Conservation (phyloP, 2,113 vertebrate genomes). For the Capreolus pygargus region DNA sequence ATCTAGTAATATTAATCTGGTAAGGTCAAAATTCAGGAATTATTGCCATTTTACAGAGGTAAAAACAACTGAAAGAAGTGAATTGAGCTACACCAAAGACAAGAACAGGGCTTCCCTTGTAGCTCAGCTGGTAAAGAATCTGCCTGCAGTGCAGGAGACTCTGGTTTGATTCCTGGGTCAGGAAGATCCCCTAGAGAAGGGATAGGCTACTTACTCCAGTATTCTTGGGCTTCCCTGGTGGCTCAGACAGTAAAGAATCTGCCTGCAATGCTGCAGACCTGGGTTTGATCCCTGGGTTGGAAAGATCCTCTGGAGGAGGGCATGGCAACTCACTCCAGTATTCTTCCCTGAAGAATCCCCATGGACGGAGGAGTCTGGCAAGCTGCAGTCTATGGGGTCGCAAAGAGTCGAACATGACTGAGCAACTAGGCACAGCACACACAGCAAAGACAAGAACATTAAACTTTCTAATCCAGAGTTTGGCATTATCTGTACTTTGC, state of each 20-base stretch:
- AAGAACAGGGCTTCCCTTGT: not conserved
- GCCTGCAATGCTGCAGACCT: not conserved
- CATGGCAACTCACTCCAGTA: not conserved
- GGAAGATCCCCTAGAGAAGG: not conserved
- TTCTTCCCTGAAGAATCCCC: not conserved
- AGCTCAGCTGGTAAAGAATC: not conserved
- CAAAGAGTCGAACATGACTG: not conserved
- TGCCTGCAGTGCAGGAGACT: not conserved
- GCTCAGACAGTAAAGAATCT: not conserved
- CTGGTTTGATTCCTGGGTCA: not conserved
- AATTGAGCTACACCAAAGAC: not conserved
- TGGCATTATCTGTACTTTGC: not conserved
- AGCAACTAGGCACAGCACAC: not conserved
- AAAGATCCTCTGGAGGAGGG: not conserved
- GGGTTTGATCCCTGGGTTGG: not conserved
- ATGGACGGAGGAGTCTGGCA: not conserved
- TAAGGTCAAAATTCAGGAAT: not conserved
- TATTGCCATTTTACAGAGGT: not conserved
- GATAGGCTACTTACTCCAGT: not conserved
- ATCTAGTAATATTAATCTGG: not conserved
- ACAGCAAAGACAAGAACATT: not conserved
- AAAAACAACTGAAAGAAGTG: not conserved
- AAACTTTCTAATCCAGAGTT: not conserved
- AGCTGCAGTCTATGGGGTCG: not conserved
- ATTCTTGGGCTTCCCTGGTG: not conserved